phyloP scores from a whole-genome alignment of 2,797 vertebrate genomes.

The Anomalospiza imberbis region DNA sequence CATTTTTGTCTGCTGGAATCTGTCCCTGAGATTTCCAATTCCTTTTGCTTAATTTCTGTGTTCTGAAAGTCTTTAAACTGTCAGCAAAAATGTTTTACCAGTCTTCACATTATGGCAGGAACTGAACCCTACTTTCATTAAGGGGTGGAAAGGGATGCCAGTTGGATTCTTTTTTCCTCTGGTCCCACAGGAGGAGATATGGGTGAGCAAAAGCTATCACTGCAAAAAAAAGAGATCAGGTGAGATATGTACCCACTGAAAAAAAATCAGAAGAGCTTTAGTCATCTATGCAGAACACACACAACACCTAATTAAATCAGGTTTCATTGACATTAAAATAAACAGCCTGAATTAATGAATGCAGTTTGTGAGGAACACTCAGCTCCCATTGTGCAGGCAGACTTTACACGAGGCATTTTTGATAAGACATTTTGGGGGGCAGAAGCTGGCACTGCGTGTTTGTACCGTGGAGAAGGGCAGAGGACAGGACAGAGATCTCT shows the following conservation, averaged over 20 bases:
- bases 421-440: background rate
- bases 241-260: background rate
- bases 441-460: background rate
- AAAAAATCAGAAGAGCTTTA: background rate
- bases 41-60: background rate
- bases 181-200: background rate
- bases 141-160: background rate
- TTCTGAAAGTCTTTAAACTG: background rate
- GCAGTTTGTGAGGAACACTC: background rate
- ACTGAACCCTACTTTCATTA: background rate
- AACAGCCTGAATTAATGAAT: slow-evolving; percentile 27
- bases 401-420: background rate
- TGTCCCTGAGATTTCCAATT: background rate
- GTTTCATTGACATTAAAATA: slow-evolving; percentile 64
- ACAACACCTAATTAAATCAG: slow-evolving; percentile 57
- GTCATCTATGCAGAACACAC: slow-evolving; percentile 41
- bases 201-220: background rate
- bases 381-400: background rate
- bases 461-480: fast-evolving
- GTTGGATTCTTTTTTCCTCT: background rate
- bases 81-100: background rate
- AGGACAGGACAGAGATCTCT: background rate
- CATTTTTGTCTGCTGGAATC: background rate
- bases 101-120: background rate
- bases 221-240: background rate